Base-by-base conservation (phyloP, 2,888 invertebrate genomes). In the Morpho helenor region DNA sequence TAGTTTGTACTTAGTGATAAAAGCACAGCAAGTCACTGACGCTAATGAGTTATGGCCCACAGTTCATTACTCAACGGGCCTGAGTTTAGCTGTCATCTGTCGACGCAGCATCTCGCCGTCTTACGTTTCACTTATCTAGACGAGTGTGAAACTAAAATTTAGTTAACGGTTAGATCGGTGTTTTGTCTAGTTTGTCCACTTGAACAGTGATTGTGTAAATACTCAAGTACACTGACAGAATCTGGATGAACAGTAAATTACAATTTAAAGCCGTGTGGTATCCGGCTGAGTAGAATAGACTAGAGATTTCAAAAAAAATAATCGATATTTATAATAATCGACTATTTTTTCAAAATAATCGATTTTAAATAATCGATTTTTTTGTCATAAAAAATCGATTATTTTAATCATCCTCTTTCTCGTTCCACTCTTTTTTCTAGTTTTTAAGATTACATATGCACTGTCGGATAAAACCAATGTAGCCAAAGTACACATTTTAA, bases 51-150 rank as follows among this genome's bases (percentile, higher is more conserved):
- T 75, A 76, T 76, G 71, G 72, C 60, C 68, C 67, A 71, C 63
- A 71, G 75, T 80, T 84, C 87, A 86, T 87, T 86, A 84, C 80
- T 86, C 85, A 83, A 67, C 82, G 76, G 79, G 82, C 80, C 76
- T 76, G 74, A 79, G 82, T 79, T 82, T 77, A 79, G 76, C 74
- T 75, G 79, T 82, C 80, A 81, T 82, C 83, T 84, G 83, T 83
- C 85, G 79, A 75, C 82, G 75, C 69, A 66, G 62, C 65, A 63
- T 66, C 66, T 53, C 54, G 60, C 59, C 56, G 63, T 56, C 31
- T 50, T 10, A 45, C 42, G 31, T 42, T 46, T 57, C 58, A 63
- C 65, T 67, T 65, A 66, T 68, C 64, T 61, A 64, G 61, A 58
- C 56, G 63, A 60, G 62, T 64, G 63, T 61, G 60, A 64, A 64